Percentiles rank a stretch among this genome's conserved stretches.
These are phyloP conservation scores for Nymphalis c-album DNA, from an alignment of 2,888 invertebrate genomes.

Conservation along the genomic window DNA sequence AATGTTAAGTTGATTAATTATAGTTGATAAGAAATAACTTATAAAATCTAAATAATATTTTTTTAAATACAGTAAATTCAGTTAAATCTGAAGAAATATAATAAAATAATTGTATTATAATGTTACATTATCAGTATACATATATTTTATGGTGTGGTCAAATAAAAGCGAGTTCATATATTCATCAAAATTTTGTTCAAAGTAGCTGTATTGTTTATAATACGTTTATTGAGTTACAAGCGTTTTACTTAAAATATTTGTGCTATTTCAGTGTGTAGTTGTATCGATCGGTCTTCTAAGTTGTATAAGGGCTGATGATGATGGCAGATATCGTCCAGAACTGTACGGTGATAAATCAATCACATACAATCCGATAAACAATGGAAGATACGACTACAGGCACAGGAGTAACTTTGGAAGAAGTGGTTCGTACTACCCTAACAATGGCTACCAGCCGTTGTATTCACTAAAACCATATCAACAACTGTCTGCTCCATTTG, in stretches of 20 bases:
- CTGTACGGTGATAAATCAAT: conserved; percentile 58
- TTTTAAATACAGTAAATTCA: no score
- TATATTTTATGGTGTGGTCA: no score
- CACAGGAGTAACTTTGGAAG: conserved; percentile 48
- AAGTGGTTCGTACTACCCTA: conserved; percentile 49
- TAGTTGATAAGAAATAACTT: no score
- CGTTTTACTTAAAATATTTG: background rate
- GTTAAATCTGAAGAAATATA: no score
- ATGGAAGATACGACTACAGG: conserved; percentile 52
- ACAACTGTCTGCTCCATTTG: conserved; percentile 57
- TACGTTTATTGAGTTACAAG: no score
- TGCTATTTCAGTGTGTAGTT: conserved; percentile 34
- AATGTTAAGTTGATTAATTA: no score
- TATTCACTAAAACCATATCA: conserved; percentile 50
- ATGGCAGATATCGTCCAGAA: conserved; percentile 74
- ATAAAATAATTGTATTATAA: no score
- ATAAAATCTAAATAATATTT: no score
- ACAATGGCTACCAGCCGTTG: conserved; percentile 51
- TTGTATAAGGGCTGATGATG: conserved; percentile 53
- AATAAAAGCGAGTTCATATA: no score
- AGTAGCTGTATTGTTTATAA: no score
- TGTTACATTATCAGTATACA: no score
- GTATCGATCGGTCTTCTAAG: conserved; percentile 35
- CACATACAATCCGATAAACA: conserved; percentile 49
- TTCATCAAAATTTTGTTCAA: no score